Base-by-base conservation (phyloP, 2,113 vertebrate genomes). In the Perognathus longimembris region DNA sequence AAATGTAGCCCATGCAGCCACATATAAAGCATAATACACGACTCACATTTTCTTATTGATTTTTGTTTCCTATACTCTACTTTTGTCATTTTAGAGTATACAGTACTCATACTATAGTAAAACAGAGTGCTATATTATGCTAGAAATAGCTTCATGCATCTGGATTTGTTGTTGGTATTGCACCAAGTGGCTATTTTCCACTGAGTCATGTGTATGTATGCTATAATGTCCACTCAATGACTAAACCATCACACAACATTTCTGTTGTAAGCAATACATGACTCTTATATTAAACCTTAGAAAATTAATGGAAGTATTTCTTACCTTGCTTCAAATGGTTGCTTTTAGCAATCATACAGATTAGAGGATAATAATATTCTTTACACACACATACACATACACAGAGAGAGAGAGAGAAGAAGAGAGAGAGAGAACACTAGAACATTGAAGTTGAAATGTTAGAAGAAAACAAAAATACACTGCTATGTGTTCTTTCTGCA, bases 271-370 rank as follows among this genome's bases (percentile, higher is more conserved):
- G 67, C 21, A 40, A 40, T n/a, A 2, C 21, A 28, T 34, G 83
- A 64, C 26, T 63, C 50, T 21, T 40, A 24, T 75, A 71, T 78
- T 94, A 85, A 94, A 75, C 14, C 28, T 79, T 77, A 40, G n/a
- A 64, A 87, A 75, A 89, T 70, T 75, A 87, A 30, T 85, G 30
- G 74, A 94, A 89, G 9, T 82, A 79, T 75, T 96, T 89, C 89
- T 70, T 21, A 73, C 71, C 21, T 79, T 14, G 40, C 74, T 92
- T 92, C 28, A 61, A 91, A 94, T 40, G 63, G 4, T 61, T 74
- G 6, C 82, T 21, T 34, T 84, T 36, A 87, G 66, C 34, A 79
- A 28, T 71, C 42, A 81, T 74, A 71, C 6, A 90, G 38, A 42
- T 79, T 74, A 82, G 38, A 88, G 5, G n/a, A 76, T 64, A 77